Evolutionary conservation across 2,797 vertebrate genomes (phyloP), one percentile per base, ranked within the genome.

Genomic region (Enteromius argenteus): DNA sequence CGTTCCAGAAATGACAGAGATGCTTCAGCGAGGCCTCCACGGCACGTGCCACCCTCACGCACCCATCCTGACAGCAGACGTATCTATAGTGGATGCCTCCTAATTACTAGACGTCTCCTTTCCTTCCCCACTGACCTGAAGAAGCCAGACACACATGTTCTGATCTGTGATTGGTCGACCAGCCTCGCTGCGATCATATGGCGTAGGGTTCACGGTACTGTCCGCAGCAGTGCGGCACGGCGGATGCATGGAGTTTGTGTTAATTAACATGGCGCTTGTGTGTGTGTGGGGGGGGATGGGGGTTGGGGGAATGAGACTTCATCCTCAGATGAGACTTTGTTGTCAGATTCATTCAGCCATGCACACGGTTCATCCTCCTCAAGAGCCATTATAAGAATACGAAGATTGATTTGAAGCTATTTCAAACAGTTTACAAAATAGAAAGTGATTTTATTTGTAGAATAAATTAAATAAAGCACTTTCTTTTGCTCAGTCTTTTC

Each of bases 21-120:
- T 89, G 87, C 83, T 15, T 79, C 42, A 35, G 58, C 44, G 23
- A 76, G 51, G 84, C 79, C 69, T 66, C 5, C 19, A 15, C 3
- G 21, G 51, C 15, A 49, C 51, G 67, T 56, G 68, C 14, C 60
- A 86, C 64, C 69, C 67, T 80, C 19, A 42, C 30, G 42, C 81
- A 68, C 37, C 35, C 64, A 44, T 75, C 71, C 81, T 56, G 85
- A 88, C 86, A 53, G 77, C 44, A 84, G 83, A 60, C 79, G 19
- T 39, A 83, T 39, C 71, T 80, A 73, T 64, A 35, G 44, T 35
- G 66, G 80, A 79, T 68, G 72, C 30, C 88, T 85, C 72, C 84
- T 93, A 94, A 94, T 93, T 93, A 89, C 51, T 60, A 90, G 86
- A 79, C 73, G 69, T 60, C 79, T 80, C 83, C 82, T 91, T 92